These are phyloP conservation scores for Catostomus latipinnis DNA, from an alignment of 2,797 vertebrate genomes.

Conservation along the genomic window DNA sequence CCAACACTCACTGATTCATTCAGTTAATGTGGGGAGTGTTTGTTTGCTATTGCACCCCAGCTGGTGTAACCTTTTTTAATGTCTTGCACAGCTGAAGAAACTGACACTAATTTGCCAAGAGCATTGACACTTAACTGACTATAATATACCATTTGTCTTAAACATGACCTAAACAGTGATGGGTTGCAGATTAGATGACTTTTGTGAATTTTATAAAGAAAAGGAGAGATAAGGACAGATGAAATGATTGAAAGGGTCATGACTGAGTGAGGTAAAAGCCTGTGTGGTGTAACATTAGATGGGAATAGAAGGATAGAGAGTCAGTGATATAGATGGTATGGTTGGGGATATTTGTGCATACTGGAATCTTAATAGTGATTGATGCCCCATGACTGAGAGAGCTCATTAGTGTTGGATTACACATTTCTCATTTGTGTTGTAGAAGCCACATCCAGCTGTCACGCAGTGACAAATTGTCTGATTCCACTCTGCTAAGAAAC, in stretches of 20 bases:
- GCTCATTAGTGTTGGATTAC: constrained; percentile 59
- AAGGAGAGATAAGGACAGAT: background rate
- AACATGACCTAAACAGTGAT: background rate
- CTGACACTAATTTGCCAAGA: background rate
- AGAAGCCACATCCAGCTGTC: constrained; percentile 54
- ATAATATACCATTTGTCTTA: constrained; percentile 16
- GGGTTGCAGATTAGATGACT: constrained; percentile 12
- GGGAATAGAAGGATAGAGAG: background rate
- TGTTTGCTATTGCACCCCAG: constrained; percentile 17
- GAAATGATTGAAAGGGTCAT: background rate
- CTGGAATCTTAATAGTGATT: constrained; percentile 41
- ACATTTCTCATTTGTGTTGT: constrained; percentile 53
- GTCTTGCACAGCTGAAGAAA: background rate
- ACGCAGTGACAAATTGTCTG: constrained; percentile 45
- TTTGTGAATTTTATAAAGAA: background rate
- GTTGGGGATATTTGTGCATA: constrained; percentile 25
- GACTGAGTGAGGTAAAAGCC: background rate
- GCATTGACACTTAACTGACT: background rate
- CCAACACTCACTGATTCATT: background rate
- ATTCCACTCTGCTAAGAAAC: constrained; percentile 55
- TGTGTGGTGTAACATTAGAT: constrained; percentile 18
- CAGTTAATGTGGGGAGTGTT: background rate
- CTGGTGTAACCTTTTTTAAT: constrained; percentile 14
- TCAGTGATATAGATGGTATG: constrained; percentile 12
- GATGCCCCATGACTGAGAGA: constrained; percentile 55